Conservation (phyloP, 2,113 vertebrate species). For the Polyodon spathula region DNA sequence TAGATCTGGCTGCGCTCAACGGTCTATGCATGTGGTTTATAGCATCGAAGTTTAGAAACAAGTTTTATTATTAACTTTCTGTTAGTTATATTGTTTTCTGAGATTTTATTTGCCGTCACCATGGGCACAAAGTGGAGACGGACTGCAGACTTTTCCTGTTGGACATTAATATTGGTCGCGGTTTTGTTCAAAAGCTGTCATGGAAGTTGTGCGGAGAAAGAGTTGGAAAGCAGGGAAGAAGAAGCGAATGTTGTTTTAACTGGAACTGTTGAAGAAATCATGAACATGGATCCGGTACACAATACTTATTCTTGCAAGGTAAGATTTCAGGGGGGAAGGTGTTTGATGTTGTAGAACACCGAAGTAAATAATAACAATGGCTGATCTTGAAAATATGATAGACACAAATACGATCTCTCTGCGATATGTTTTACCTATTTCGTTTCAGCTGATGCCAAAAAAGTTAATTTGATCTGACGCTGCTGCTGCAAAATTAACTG, state of each 20-base stretch:
- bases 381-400: too few species aligned
- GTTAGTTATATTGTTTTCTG: conserved; percentile 12
- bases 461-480: too few species aligned
- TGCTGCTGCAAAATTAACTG: too few species aligned
- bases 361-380: too few species aligned
- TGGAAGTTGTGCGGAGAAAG: conserved; percentile 73
- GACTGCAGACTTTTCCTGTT: conserved; percentile 26
- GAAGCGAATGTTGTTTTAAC: conserved; percentile 89
- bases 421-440: too few species aligned
- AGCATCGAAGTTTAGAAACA: conserved; percentile 31
- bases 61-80: not conserved
- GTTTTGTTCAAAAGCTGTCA: conserved; percentile 41
- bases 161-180: conserved; percentile 47
- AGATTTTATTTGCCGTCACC: conserved; percentile 17
- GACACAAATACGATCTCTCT: too few species aligned
- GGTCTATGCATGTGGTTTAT: conserved; percentile 16
- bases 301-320: conserved; percentile 97
- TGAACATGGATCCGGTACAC: conserved; percentile 90
- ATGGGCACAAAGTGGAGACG: conserved; percentile 43
- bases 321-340: too few species aligned
- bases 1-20: conserved; percentile 26
- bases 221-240: conserved; percentile 77
- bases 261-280: conserved; percentile 91
- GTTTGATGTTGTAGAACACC: too few species aligned
- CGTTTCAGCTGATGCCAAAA: too few species aligned